These are phyloP conservation scores for Trachelus iudaicus DNA, from an alignment of 2,888 invertebrate species.

Conservation along the genomic window DNA sequence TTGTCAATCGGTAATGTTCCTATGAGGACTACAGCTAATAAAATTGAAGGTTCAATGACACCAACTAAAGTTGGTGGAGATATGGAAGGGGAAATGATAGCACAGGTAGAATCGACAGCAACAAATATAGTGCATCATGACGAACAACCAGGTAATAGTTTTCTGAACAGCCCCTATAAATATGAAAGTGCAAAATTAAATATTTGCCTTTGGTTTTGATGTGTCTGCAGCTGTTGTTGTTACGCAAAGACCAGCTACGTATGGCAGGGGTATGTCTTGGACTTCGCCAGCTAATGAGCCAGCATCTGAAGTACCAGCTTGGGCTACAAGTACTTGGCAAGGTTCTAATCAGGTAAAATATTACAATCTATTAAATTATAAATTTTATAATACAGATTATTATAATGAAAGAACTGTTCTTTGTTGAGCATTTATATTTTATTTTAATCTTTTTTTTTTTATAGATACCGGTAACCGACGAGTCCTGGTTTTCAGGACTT, in stretches of 20 bases:
- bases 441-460: conserved; percentile 18
- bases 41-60: conserved; percentile 6
- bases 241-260: conserved; percentile 64
- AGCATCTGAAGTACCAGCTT: conserved; percentile 50
- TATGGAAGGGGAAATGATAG: conserved; percentile 20
- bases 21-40: neutral
- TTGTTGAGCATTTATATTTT: neutral
- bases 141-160: conserved; percentile 28
- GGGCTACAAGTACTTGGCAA: conserved; percentile 55
- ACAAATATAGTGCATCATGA: conserved; percentile 14
- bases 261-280: conserved; percentile 69
- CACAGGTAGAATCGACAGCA: conserved; percentile 15
- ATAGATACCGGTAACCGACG: conserved; percentile 49
- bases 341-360: conserved; percentile 44
- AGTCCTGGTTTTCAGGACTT: conserved; percentile 66
- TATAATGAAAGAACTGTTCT: neutral
- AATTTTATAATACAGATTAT: neutral
- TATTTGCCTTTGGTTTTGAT: neutral
- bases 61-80: conserved; percentile 18
- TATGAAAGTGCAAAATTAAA: neutral
- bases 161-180: neutral
- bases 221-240: conserved; percentile 37
- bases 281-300: conserved; percentile 42
- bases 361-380: neutral
- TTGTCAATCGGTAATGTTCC: conserved; percentile 6